Percentiles rank a stretch among this genome's conserved stretches.
These are phyloP conservation scores for Thermophis baileyi DNA, from an alignment of 2,113 vertebrate genomes.

Conservation along the genomic window DNA sequence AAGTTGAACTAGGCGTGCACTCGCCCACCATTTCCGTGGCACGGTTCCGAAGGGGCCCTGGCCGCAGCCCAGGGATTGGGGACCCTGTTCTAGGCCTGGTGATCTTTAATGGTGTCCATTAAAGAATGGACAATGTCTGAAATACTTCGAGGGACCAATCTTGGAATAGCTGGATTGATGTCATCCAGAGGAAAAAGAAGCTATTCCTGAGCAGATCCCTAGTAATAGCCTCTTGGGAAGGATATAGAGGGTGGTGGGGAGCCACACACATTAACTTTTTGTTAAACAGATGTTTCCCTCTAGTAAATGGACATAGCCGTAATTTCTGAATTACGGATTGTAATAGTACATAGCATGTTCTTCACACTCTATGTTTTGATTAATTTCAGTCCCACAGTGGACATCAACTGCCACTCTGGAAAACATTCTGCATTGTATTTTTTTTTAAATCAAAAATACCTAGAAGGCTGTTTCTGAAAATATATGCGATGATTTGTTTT, in stretches of 20 bases:
- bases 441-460: not conserved
- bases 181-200: not conserved
- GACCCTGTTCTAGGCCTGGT: not conserved
- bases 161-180: not conserved
- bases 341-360: not conserved
- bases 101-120: not conserved
- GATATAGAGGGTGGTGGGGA: not conserved
- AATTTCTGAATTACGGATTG: not conserved
- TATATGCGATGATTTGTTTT: not conserved
- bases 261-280: not conserved
- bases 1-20: not conserved
- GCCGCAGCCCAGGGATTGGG: not conserved
- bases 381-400: not conserved
- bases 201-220: not conserved
- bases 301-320: not conserved
- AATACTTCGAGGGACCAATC: not conserved
- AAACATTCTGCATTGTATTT: not conserved
- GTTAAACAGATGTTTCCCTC: not conserved
- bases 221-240: not conserved
- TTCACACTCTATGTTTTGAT: not conserved
- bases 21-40: no score
- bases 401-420: not conserved
- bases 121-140: not conserved
- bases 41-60: not conserved
- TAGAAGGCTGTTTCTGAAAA: not conserved